Percentiles rank a stretch among this genome's conserved stretches.
Conservation (phyloP, 2,888 invertebrate genomes). For the Mechanitis messenoides region DNA sequence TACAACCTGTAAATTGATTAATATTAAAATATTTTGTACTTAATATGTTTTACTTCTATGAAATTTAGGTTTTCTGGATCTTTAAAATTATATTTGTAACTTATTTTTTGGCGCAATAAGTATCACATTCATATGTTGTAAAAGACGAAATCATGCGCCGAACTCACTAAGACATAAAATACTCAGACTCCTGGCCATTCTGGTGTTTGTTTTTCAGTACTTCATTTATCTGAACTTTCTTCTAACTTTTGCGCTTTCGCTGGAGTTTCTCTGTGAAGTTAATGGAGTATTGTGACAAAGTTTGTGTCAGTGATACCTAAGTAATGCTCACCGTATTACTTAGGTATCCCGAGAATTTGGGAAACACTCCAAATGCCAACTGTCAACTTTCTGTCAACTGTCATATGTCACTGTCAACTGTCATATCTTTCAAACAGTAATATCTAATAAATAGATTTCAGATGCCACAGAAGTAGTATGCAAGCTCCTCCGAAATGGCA, state of each 20-base stretch:
- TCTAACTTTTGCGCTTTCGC: slow-evolving; percentile 26
- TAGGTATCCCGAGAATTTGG: neutral
- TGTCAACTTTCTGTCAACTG: neutral
- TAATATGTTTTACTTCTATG: no score
- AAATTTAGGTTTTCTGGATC: no score
- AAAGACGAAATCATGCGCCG: neutral
- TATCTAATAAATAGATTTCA: no score
- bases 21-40: no score
- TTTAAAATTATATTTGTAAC: no score
- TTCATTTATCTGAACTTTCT: slow-evolving; percentile 19
- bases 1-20: no score
- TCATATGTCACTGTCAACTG: no score
- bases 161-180: slow-evolving; percentile 12
- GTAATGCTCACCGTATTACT: slow-evolving; percentile 5
- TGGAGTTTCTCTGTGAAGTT: slow-evolving; percentile 19
- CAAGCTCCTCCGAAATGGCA: no score
- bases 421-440: no score
- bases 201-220: slow-evolving; percentile 18
- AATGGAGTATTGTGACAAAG: slow-evolving; percentile 18
- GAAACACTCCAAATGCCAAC: neutral
- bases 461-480: no score
- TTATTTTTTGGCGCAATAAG: no score
- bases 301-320: slow-evolving; percentile 13
- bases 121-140: neutral
- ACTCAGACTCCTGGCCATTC: slow-evolving; percentile 10